Conservation (phyloP, 1,140 invertebrate species). For the Brachionus asplanchnoidis region DNA sequence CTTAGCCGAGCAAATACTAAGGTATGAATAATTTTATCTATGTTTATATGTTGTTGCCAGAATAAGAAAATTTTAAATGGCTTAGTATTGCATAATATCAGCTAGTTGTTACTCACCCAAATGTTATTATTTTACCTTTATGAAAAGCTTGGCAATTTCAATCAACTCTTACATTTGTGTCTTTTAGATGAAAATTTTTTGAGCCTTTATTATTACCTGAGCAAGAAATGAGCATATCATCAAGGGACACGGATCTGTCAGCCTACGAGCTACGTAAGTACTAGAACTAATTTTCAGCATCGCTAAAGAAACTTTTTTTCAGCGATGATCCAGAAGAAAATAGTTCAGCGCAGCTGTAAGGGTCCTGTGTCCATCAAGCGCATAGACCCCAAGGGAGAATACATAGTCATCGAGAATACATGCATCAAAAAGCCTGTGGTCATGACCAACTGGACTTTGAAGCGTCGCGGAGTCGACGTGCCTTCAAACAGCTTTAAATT, state of each 20-base stretch:
- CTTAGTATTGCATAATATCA: not conserved
- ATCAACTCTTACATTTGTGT: not conserved
- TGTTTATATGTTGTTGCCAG: not conserved
- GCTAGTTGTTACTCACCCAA: not conserved
- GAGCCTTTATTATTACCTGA: not conserved
- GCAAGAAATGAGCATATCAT: not conserved
- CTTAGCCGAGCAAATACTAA: not conserved
- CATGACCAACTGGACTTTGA: constrained; percentile 33
- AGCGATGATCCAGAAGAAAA: constrained; percentile 39
- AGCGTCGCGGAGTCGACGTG: constrained; percentile 32
- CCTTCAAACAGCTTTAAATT: constrained; percentile 31
- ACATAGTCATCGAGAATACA: constrained; percentile 39
- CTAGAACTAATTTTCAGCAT: not conserved
- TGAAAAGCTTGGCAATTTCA: not conserved
- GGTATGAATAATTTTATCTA: not conserved
- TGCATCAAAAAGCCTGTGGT: constrained; percentile 40
- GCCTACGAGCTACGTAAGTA: constrained; percentile 7
- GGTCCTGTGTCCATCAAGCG: constrained; percentile 31
- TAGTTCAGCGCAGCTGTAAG: constrained; percentile 11
- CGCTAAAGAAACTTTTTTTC: not conserved
- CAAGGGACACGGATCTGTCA: not conserved
- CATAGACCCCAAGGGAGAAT: constrained; percentile 24
- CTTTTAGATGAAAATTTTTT: not conserved
- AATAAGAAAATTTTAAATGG: not conserved
- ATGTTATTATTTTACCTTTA: not conserved